Evolutionary conservation across 2,113 vertebrate species (phyloP), one percentile per base, ranked within the genome.

Genomic region (Dicaeum eximium): DNA sequence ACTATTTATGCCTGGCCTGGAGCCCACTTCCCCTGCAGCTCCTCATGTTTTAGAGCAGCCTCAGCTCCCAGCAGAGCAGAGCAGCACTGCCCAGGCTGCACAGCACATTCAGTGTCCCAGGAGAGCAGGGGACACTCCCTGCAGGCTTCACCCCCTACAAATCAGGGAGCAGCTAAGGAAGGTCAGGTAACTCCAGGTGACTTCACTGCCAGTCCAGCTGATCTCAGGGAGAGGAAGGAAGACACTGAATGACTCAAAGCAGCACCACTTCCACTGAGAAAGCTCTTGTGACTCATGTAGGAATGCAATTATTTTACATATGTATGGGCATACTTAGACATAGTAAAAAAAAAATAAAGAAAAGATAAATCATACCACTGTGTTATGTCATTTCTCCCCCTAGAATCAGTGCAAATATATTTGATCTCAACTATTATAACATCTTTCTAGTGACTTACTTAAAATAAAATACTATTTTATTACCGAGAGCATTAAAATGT

Each of bases 401-500:
- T 58, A 70, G 80, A 80, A 44, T 19, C 22, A 79, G 8, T 30
- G 78, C 57, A 86, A 89, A 89, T 81, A 61, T 15, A 86, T 44
- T 88, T 62, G 65, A 86, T 62, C 54, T 83, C 57, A 69, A 90
- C 81, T 56, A 56, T 66, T 75, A 70, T 17, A 86, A 79, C 64
- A 94, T 53, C 84, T 86, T 95, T 56, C 77, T 61, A 86, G 35
- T 18, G 24, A 92, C 75, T 94, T 88, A 69, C 74, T 90, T 92
- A 82, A 92, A 95, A 86, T 80, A 88, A 93, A 91, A 80, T 45
- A 85, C 16, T 80, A 14, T 86, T 92, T 94, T 90, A 83, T 80
- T 95, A 92, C 79, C 9, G 1, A 88, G 42, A 86, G 54, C 75
- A 84, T 90, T 95, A 95, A 97, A 95, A 88, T 89, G 70, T 48